phyloP scores from a whole-genome alignment of 2,797 vertebrate genomes.

The Hoplostethus atlanticus region DNA sequence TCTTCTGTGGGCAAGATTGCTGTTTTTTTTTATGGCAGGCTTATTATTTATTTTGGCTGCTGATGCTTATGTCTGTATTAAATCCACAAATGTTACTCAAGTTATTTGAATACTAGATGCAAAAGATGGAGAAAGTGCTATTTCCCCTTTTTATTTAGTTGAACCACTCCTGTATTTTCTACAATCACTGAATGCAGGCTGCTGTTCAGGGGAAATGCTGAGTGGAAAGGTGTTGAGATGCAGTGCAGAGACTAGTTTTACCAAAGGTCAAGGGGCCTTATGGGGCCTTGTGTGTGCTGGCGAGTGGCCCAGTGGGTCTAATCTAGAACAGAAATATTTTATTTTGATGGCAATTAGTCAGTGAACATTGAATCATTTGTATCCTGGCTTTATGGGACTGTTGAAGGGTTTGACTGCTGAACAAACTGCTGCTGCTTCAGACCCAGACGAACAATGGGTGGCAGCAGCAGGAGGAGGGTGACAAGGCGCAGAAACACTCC shows the following conservation, averaged over 20 bases:
- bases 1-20: neutral
- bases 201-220: neutral
- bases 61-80: neutral
- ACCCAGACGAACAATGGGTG: conserved; percentile 51
- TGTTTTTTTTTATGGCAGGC: no score
- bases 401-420: conserved; percentile 27
- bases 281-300: conserved; percentile 39
- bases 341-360: neutral
- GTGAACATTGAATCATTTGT: conserved; percentile 4
- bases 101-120: no score
- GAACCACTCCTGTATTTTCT: neutral
- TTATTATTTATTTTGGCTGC: neutral
- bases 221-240: neutral
- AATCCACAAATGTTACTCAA: neutral
- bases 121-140: no score
- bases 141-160: no score
- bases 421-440: conserved; percentile 7
- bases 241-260: neutral
- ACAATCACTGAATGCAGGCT: neutral
- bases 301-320: conserved; percentile 33
- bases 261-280: no score
- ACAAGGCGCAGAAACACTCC: conserved; percentile 29
- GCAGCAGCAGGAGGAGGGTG: conserved; percentile 19
- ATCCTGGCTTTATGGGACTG: conserved; percentile 16
- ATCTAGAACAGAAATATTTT: neutral